phyloP scores from a whole-genome alignment of 2,797 vertebrate species.

The Danio jaintianensis region DNA sequence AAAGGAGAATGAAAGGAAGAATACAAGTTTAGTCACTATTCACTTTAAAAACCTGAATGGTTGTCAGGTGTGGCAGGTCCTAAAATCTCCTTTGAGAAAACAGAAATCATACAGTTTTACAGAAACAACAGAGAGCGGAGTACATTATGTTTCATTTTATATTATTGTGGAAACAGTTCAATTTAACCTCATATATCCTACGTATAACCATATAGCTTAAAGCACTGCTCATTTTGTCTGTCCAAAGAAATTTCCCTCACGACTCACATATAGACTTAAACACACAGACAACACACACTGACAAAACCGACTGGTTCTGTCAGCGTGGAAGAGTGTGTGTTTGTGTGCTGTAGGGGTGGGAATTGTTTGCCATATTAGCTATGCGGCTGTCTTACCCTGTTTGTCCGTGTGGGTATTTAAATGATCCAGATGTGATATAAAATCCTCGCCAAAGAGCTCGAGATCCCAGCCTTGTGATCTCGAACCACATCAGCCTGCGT shows the following conservation, averaged over 20 bases:
- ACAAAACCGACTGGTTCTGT: background rate
- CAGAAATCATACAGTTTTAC: background rate
- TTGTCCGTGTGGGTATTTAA: constrained; percentile 15
- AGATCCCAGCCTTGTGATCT: constrained; percentile 6
- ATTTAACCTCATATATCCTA: too few species aligned
- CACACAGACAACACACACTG: background rate
- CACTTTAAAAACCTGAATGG: background rate
- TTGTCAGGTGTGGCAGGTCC: background rate
- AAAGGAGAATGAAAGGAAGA: background rate
- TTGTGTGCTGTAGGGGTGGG: background rate
- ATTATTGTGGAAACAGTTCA: background rate
- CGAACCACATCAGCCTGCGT: constrained; percentile 20
- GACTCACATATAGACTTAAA: background rate
- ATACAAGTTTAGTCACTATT: background rate
- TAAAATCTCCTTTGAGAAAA: background rate
- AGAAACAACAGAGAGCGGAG: background rate
- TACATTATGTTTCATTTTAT: background rate
- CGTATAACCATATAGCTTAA: background rate
- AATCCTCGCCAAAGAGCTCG: constrained; percentile 20
- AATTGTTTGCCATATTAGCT: background rate
- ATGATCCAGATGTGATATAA: constrained; percentile 3
- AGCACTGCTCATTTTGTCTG: background rate
- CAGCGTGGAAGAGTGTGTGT: background rate
- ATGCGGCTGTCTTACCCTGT: constrained; percentile 29
- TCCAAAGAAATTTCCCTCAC: background rate